These are phyloP conservation scores for Paguma larvata DNA, from an alignment of 2,797 vertebrate species.

Conservation along the genomic window DNA sequence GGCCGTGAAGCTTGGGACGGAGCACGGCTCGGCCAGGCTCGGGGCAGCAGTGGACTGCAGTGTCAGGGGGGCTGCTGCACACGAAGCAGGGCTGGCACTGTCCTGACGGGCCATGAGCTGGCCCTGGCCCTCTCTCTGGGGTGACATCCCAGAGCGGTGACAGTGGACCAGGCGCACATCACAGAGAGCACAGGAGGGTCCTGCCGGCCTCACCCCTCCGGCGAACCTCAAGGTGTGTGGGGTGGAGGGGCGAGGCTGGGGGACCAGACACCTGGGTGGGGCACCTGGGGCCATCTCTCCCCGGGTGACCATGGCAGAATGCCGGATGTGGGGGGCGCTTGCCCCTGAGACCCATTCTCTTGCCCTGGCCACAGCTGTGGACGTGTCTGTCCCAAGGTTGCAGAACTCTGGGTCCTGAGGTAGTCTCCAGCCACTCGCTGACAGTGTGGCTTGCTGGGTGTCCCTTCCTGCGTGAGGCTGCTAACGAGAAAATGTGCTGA, in stretches of 20 bases:
- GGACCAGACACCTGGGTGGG: background rate
- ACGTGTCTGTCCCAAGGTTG: background rate
- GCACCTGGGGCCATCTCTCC: background rate
- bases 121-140: too few relatives aligned
- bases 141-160: background rate
- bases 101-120: background rate
- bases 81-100: background rate
- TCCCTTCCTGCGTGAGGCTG: background rate
- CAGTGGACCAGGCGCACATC: background rate
- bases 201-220: background rate
- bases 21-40: fast-evolving
- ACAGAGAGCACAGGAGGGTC: background rate
- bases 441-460: background rate
- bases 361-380: background rate
- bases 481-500: background rate
- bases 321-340: background rate
- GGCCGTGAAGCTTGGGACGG: background rate
- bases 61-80: background rate
- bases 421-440: slow-evolving; percentile 14
- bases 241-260: background rate
- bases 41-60: fast-evolving
- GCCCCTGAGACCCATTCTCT: background rate
- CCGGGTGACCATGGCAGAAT: background rate
- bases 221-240: background rate
- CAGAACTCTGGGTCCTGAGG: background rate